Conservation (phyloP, 2,797 vertebrate genomes). For the Lindbergichthys nudifrons region DNA sequence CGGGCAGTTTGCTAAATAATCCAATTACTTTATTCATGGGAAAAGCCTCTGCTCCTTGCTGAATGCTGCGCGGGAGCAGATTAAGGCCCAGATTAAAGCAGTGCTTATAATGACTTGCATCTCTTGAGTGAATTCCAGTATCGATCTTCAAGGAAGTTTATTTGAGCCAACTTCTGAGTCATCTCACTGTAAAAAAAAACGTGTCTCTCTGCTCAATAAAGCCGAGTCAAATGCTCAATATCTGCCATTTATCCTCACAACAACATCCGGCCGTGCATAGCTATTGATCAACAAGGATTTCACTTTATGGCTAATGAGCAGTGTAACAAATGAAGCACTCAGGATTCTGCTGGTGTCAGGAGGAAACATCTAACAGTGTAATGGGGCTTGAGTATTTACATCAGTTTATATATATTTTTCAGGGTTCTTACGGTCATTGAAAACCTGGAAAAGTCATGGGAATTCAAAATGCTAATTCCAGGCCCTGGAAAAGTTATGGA, state of each 20-base stretch:
- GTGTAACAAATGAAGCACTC: slow-evolving; percentile 21
- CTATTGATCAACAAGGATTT: slow-evolving; percentile 32
- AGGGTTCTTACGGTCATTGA: no score
- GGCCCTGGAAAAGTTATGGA: no score
- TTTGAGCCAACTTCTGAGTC: slow-evolving; percentile 59
- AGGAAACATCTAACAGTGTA: slow-evolving; percentile 10
- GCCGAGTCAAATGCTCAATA: background rate
- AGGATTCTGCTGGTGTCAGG: slow-evolving; percentile 11
- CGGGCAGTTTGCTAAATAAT: slow-evolving; percentile 23
- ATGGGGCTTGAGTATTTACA: slow-evolving; percentile 8
- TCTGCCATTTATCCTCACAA: background rate
- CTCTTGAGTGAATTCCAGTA: slow-evolving; percentile 58
- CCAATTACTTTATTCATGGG: slow-evolving; percentile 42
- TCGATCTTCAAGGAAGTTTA: slow-evolving; percentile 62
- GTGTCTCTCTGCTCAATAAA: slow-evolving; percentile 49
- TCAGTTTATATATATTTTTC: background rate
- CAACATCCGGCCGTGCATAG: background rate
- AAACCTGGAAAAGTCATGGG: no score
- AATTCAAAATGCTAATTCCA: no score
- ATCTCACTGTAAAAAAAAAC: slow-evolving; percentile 53
- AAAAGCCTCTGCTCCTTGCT: slow-evolving; percentile 16
- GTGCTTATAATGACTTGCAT: slow-evolving; percentile 56
- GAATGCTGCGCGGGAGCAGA: slow-evolving; percentile 45
- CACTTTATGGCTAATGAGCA: slow-evolving; percentile 39
- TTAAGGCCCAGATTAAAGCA: slow-evolving; percentile 62